Conservation (phyloP, 2,888 invertebrate genomes). For the Lamellibrachia columna region DNA sequence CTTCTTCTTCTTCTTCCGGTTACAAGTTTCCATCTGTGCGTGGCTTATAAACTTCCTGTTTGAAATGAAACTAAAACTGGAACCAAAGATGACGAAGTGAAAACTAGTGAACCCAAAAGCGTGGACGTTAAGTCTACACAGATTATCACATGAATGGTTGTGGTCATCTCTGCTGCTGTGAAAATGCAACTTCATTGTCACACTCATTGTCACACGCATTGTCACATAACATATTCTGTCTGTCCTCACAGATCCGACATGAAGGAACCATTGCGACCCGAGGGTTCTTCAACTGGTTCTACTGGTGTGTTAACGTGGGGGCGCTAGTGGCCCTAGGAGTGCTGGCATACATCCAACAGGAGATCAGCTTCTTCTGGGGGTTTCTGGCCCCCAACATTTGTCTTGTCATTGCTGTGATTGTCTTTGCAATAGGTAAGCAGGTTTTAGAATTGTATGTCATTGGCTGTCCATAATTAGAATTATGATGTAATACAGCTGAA, state of each 20-base stretch:
- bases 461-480: too few species aligned
- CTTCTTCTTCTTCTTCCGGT: too few species aligned
- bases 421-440: slow-evolving; percentile 62
- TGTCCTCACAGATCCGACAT: slow-evolving; percentile 49
- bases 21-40: neutral
- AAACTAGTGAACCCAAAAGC: too few species aligned
- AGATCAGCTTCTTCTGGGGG: slow-evolving; percentile 64
- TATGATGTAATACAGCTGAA: too few species aligned
- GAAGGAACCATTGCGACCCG: slow-evolving; percentile 61
- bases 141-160: too few species aligned
- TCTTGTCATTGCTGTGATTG: slow-evolving; percentile 57
- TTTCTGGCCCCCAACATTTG: slow-evolving; percentile 61
- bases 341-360: slow-evolving; percentile 66
- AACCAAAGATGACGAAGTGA: too few species aligned
- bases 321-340: slow-evolving; percentile 65
- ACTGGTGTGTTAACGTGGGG: slow-evolving; percentile 69
- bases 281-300: slow-evolving; percentile 68
- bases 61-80: too few species aligned
- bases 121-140: too few species aligned
- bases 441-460: neutral
- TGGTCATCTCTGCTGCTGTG: too few species aligned
- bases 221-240: neutral
- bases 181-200: too few species aligned
- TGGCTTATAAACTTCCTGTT: too few species aligned
- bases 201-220: too few species aligned